phyloP scores from a whole-genome alignment of 2,888 invertebrate genomes.

The Apamea monoglypha region DNA sequence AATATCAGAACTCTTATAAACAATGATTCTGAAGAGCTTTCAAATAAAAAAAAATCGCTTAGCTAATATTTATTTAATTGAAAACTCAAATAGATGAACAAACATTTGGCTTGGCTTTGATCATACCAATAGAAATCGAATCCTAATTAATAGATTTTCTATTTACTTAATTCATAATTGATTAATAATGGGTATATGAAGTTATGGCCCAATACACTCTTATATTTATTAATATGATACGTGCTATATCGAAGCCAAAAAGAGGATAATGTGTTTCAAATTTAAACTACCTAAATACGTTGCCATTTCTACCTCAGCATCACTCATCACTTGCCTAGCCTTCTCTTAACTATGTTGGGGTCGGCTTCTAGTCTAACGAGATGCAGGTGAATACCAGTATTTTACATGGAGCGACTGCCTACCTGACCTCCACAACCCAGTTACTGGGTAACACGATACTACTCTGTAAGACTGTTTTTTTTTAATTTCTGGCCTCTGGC shows the following conservation, averaged over 20 bases:
- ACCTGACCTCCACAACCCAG: background rate
- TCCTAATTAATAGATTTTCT: background rate
- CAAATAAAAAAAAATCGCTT: background rate
- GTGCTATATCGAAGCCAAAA: background rate
- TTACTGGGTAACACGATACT: too few species aligned
- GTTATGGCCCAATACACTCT: background rate
- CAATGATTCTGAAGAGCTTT: background rate
- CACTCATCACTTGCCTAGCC: background rate
- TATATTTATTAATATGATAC: background rate
- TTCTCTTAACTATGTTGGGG: too few species aligned
- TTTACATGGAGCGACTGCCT: background rate
- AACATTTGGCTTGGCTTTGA: background rate
- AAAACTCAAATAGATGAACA: background rate
- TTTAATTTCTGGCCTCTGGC: background rate
- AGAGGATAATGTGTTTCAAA: background rate
- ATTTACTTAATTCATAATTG: background rate
- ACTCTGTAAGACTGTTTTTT: background rate
- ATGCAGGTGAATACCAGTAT: too few species aligned
- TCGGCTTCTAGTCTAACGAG: too few species aligned
- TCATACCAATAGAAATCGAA: background rate
- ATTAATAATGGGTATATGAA: background rate
- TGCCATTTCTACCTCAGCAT: background rate
- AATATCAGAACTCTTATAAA: background rate
- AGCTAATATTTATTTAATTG: background rate
- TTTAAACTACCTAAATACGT: background rate